These are phyloP conservation scores for Phyllopteryx taeniolatus DNA, from an alignment of 2,113 vertebrate genomes.

Conservation along the genomic window DNA sequence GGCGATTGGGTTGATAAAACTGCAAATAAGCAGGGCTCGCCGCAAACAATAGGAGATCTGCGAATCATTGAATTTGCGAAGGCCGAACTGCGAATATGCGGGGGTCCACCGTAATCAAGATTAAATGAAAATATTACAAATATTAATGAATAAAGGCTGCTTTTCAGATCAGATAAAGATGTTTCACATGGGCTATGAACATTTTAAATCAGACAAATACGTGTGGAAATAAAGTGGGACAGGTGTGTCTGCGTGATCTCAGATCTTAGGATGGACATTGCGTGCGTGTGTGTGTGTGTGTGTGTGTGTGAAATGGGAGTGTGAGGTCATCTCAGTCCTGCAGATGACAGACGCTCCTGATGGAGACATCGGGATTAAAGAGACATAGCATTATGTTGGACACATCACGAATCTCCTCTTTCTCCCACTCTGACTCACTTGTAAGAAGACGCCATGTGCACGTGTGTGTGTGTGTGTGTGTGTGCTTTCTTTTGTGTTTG, in stretches of 20 bases:
- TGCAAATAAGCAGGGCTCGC: no score
- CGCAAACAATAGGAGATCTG: not conserved
- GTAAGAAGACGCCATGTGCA: constrained; percentile 54
- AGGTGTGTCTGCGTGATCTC: not conserved
- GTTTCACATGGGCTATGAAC: not conserved
- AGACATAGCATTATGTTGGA: constrained; percentile 15
- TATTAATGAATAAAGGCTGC: not conserved
- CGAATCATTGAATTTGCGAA: not conserved
- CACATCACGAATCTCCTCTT: constrained; percentile 40
- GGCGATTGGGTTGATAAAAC: no score
- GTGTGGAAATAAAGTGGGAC: not conserved
- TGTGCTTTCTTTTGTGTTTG: constrained; percentile 20
- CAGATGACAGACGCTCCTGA: not conserved
- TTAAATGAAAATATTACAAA: not conserved
- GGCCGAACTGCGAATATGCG: not conserved
- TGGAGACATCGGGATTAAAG: constrained; percentile 4
- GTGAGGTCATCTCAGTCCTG: constrained; percentile 1
- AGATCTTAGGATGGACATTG: not conserved
- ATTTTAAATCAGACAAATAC: not conserved
- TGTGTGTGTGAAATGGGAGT: not conserved
- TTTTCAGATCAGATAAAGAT: not conserved
- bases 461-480: constrained; percentile 6
- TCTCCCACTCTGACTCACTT: constrained; percentile 45
- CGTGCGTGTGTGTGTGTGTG: not conserved
- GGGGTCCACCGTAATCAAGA: not conserved